Evolutionary conservation across 2,797 vertebrate species (phyloP), one percentile per base, ranked within the genome.

Genomic region (Danio jaintianensis): DNA sequence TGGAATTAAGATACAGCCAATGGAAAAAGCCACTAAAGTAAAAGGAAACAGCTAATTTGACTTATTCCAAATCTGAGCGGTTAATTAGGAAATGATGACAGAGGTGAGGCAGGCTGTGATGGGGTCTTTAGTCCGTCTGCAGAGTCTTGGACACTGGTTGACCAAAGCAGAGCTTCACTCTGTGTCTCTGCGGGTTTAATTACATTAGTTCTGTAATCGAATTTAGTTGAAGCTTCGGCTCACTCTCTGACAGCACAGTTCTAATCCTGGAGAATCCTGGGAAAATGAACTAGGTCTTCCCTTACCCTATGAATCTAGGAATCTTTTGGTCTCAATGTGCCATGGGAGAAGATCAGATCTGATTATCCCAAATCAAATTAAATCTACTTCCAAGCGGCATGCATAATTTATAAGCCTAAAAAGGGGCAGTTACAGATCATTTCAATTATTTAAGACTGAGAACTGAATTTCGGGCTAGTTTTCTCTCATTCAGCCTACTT

Each of bases 291-390:
- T 85, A 64, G 83, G 80, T 83, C 82, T 83, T 56, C 53, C 72
- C 63, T 68, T 58, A 52, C 36, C 20, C 70, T 70, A 38, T 69
- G 29, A 56, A 73, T 67, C 47, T 43, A 64, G 22, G 69, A 72
- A 40, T 55, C 68, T 63, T 80, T 66, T 53, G 48, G 29, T 67
- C 10, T 55, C 20, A 12, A 5, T 64, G 66, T 47, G 67, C 63
- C 68, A 72, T 53, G 79, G 82, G 73, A 83, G 55, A 63, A 62
- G 40, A 62, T 56, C 75, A 72, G 52, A 83, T 85, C 83, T 75
- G 76, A 83, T 79, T 75, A 83, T 77, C 85, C 85, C 85, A 82
- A 88, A 88, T 84, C 85, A 84, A 87, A 88, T 87, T 86, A 89
- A 87, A 83, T 82, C 85, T 82, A 64, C 82, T 85, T 87, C 83